Conservation (phyloP, 2,797 vertebrate species). For the Brachymystax lenok region DNA sequence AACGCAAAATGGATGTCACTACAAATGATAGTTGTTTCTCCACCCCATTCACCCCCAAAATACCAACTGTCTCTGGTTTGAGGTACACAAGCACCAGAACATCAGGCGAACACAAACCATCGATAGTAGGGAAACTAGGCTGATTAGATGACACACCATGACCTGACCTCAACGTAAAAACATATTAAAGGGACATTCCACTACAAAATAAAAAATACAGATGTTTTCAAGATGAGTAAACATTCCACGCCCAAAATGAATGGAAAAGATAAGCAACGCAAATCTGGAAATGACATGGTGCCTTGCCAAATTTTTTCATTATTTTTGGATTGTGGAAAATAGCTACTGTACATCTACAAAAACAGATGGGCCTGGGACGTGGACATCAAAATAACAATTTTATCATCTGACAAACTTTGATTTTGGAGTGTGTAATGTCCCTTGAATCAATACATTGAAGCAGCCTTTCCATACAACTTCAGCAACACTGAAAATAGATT, state of each 20-base stretch:
- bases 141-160: background rate
- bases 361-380: background rate
- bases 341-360: background rate
- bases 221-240: background rate
- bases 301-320: background rate
- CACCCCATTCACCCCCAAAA: background rate
- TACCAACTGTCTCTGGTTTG: background rate
- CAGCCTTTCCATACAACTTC: slow-evolving; percentile 9
- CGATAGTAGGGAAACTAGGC: background rate
- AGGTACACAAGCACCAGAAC: background rate
- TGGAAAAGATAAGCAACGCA: background rate
- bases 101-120: background rate
- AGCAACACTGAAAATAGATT: slow-evolving; percentile 21
- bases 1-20: background rate
- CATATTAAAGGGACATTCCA: background rate
- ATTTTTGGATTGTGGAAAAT: background rate
- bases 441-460: background rate
- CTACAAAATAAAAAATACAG: background rate
- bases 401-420: background rate
- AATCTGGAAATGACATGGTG: too few species aligned
- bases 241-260: background rate
- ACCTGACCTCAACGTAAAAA: background rate
- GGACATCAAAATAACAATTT: background rate
- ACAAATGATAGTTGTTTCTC: slow-evolving; percentile 1
- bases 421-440: background rate